Evolutionary conservation across 2,888 invertebrate species (phyloP).

Genomic region (Cartodere bifasciata): DNA sequence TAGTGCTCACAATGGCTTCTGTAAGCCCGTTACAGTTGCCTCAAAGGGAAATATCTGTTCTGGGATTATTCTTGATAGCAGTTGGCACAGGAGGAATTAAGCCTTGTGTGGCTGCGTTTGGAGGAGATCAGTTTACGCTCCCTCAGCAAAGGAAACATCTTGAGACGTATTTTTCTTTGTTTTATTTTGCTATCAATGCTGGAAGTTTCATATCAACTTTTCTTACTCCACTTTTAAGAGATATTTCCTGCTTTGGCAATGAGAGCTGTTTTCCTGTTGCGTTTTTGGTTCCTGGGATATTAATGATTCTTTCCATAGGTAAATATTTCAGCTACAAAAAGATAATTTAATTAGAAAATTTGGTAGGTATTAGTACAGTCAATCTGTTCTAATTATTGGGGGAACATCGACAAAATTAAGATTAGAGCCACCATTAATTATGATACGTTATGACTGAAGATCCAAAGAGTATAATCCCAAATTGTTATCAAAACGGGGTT

Average conservation of each 20-base stretch:
- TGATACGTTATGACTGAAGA: too few relatives aligned
- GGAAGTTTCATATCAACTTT: constrained; percentile 83
- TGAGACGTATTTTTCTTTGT: constrained; percentile 81
- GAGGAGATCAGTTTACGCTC: constrained; percentile 82
- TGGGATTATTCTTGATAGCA: constrained; percentile 64
- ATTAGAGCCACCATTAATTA: too few relatives aligned
- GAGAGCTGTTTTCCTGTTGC: constrained; percentile 72
- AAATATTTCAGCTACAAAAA: too few relatives aligned
- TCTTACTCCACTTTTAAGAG: constrained; percentile 75
- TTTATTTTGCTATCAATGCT: constrained; percentile 88
- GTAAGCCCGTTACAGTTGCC: constrained; percentile 50
- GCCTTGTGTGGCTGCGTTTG: constrained; percentile 90
- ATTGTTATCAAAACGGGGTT: too few relatives aligned
- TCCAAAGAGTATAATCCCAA: too few relatives aligned
- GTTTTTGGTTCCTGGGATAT: constrained; percentile 76
- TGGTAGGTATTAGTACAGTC: too few relatives aligned
- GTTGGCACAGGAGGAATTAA: constrained; percentile 92
- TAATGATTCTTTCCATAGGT: constrained; percentile 76
- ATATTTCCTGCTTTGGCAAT: constrained; percentile 62
- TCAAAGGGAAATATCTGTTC: constrained; percentile 33
- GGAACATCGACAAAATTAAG: too few relatives aligned
- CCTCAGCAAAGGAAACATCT: constrained; percentile 70
- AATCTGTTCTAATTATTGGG: too few relatives aligned
- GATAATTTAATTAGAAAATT: too few relatives aligned
- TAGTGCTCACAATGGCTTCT: constrained; percentile 59